Percentiles rank a stretch among this genome's conserved stretches.
These are phyloP conservation scores for Diadophis punctatus DNA, from an alignment of 2,113 vertebrate species.

Conservation along the genomic window DNA sequence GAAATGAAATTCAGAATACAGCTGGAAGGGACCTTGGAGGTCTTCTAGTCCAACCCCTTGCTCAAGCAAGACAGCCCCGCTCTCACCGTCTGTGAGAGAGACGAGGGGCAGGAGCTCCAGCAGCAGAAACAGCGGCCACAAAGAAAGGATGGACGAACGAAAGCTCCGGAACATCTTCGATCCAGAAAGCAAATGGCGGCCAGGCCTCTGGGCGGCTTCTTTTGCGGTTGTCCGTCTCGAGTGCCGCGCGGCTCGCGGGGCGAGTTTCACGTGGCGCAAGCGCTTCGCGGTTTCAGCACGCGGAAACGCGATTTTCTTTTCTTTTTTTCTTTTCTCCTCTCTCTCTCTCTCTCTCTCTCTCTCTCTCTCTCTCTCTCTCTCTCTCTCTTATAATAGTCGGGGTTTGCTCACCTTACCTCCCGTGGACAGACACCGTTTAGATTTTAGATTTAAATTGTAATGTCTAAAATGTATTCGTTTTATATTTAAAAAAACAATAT, in stretches of 20 bases:
- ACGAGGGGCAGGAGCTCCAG: neutral
- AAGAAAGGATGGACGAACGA: neutral
- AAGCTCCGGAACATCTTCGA: neutral
- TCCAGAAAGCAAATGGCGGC: neutral
- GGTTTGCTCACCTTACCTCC: neutral
- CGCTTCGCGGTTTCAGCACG: neutral
- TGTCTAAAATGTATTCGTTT: too few relatives aligned
- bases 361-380: too few relatives aligned
- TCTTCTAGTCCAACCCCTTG: neutral
- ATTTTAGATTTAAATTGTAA: too few relatives aligned
- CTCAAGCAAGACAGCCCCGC: neutral
- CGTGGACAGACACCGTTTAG: neutral
- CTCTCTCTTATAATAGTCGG: neutral
- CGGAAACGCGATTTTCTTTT: neutral
- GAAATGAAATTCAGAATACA: neutral
- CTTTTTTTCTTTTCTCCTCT: neutral
- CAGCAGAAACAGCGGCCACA: neutral
- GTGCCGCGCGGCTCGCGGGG: neutral
- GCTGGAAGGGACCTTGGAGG: neutral
- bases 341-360: accelerated
- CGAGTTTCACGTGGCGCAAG: neutral
- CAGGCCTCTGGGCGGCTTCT: neutral
- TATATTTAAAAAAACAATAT: too few relatives aligned
- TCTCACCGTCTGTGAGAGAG: neutral
- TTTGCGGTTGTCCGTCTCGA: neutral